Percentiles rank a stretch among this genome's conserved stretches.
phyloP scores from a whole-genome alignment of 1,140 invertebrate genomes.

The Cyclina sinensis region DNA sequence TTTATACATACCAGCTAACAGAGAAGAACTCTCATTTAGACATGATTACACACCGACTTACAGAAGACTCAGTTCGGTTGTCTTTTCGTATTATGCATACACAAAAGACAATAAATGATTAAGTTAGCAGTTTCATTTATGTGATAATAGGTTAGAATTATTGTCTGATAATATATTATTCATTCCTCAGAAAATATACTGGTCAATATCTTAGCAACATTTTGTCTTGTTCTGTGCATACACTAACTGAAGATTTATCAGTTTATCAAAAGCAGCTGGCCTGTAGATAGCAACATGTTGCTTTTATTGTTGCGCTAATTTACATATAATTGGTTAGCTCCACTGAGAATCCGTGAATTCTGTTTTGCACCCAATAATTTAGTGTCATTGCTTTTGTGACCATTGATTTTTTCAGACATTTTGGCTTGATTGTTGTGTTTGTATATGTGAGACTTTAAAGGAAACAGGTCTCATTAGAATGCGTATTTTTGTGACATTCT shows the following conservation, averaged over 20 bases:
- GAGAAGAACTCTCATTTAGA: too few relatives aligned
- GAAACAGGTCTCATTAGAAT: too few relatives aligned
- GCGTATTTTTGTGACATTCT: too few relatives aligned
- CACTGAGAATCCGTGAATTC: background rate
- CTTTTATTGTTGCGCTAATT: background rate
- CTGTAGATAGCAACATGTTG: background rate
- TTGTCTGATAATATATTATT: conserved; percentile 14
- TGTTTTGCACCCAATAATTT: conserved; percentile 15
- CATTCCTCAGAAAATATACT: background rate
- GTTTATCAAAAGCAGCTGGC: conserved; percentile 9
- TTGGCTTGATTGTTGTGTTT: too few relatives aligned
- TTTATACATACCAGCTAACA: too few relatives aligned
- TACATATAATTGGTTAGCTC: conserved; percentile 8
- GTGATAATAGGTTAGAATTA: too few relatives aligned
- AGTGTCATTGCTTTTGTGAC: background rate
- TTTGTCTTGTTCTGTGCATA: conserved; percentile 12
- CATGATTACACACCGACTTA: too few relatives aligned
- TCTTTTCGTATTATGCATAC: too few relatives aligned
- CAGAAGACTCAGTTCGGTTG: too few relatives aligned
- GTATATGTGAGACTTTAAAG: too few relatives aligned
- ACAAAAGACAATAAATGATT: too few relatives aligned
- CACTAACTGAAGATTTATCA: background rate
- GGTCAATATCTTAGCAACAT: conserved; percentile 26
- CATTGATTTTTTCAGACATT: background rate
- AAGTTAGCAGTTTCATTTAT: too few relatives aligned